Conservation (phyloP, 1,140 invertebrate species). For the Radopholus similis region DNA sequence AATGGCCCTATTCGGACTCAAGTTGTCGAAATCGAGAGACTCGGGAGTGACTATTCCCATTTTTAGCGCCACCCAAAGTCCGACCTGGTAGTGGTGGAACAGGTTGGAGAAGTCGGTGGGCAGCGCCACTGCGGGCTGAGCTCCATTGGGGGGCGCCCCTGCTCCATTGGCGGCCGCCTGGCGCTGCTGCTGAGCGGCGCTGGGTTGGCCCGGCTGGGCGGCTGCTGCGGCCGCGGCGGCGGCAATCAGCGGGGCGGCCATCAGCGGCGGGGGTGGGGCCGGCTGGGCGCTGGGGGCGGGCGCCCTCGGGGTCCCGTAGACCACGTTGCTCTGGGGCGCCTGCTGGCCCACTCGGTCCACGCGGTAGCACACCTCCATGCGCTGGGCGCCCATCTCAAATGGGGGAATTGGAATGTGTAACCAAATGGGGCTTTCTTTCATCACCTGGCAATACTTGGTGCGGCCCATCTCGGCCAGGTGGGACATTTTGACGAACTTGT, state of each 20-base stretch:
- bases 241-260: constrained; percentile 26
- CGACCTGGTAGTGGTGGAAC: constrained; percentile 48
- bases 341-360: too few relatives aligned
- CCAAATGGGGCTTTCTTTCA: not conserved
- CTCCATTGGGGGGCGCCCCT: not conserved
- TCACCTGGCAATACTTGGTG: constrained; percentile 42
- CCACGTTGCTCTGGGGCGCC: too few relatives aligned
- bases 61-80: too few relatives aligned
- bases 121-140: not conserved
- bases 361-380: constrained; percentile 48
- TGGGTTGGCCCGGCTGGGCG: constrained; percentile 9
- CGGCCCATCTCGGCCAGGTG: constrained; percentile 41
- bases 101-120: constrained; percentile 32
- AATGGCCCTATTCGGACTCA: too few relatives aligned
- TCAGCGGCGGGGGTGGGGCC: constrained; percentile 10
- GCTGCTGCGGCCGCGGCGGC: constrained; percentile 28
- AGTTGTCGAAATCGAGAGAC: too few relatives aligned
- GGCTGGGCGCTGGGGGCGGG: not conserved
- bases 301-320: not conserved
- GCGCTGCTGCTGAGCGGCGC: constrained; percentile 12
- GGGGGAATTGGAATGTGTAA: constrained; percentile 5
- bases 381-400: constrained; percentile 32
- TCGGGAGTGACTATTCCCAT: too few relatives aligned
- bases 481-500: constrained; percentile 56
- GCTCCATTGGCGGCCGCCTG: not conserved